These are phyloP conservation scores for Nebria ingens DNA, from an alignment of 1,140 invertebrate genomes.

Conservation along the genomic window DNA sequence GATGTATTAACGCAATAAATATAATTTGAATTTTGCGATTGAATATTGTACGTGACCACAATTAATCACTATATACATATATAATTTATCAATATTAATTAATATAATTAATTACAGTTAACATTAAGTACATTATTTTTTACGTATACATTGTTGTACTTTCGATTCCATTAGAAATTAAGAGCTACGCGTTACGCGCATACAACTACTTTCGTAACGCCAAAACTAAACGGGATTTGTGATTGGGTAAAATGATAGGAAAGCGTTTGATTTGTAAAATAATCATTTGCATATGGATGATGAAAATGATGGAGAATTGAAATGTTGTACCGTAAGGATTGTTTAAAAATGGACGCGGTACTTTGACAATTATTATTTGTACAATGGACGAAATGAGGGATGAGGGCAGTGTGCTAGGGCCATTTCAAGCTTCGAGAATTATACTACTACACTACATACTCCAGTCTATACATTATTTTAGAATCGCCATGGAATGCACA, in stretches of 20 bases:
- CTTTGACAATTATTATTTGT: no score
- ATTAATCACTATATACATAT: slow-evolving; percentile 12
- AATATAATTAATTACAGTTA: slow-evolving; percentile 15
- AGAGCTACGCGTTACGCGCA: slow-evolving; percentile 6
- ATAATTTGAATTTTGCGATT: no score
- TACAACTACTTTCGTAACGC: no score
- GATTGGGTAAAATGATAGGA: no score
- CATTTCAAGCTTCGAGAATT: background rate
- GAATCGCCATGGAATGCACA: background rate
- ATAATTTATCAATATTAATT: slow-evolving; percentile 11
- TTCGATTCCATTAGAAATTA: slow-evolving; percentile 24
- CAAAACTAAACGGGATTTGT: no score
- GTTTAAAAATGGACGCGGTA: no score
- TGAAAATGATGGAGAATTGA: no score
- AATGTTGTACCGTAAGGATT: no score
- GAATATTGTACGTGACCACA: background rate
- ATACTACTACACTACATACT: background rate
- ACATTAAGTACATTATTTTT: slow-evolving; percentile 20
- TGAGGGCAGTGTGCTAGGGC: background rate
- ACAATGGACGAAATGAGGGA: background rate
- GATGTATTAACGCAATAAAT: no score
- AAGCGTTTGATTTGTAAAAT: no score
- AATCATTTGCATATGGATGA: no score
- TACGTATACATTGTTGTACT: slow-evolving; percentile 37
- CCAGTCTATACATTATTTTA: slow-evolving; percentile 5